Evolutionary conservation across 2,888 invertebrate genomes (phyloP), one percentile per base, ranked within the genome.

Genomic region (Anodontia alba): DNA sequence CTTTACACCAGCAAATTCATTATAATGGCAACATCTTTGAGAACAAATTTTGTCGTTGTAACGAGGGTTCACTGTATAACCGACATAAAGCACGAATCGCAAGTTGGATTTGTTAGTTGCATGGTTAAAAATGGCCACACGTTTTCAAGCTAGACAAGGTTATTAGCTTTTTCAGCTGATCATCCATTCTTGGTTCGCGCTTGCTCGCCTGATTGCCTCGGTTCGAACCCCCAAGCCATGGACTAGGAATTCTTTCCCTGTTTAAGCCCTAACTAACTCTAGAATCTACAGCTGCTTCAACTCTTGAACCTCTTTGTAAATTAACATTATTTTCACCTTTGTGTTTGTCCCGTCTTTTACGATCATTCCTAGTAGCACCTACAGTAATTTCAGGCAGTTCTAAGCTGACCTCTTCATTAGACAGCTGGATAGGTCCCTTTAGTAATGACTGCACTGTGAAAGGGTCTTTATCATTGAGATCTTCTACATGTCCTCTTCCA

Each of bases 221-320:
- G 62, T 62, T 79, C 51, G 81, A 71, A 62, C 68, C 67, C 57
- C 69, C 80, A 33, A 71, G 66, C 72, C 77, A 76, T 12, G 83
- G 81, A 68, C 77, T 85, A 33, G 78, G 82, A 31, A 79, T 43
- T 69, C 86, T 74, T 46, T 69, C 57, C 57, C 76, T 38, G 42
- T 72, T 83, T 73, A 83, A 83, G 76, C 83, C 81, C 86, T 86
- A 86, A 76, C 86, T 83, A 2, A 83, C 81, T 43, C 81, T 72
- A 57, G 83, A 81, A 75, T 81, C 80, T 1, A 79, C 70, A 67
- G 78, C 51, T 38, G 54, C 72, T 10, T 86, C 86, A 7, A 73
- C 31, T 42, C 76, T 67, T 1, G 81, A 54, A 33, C 54, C 36
- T 20, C 17, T 29, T 36, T 51, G 54, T 43, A 72, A 26, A 54